phyloP scores from a whole-genome alignment of 2,888 invertebrate genomes.

The Apamea monoglypha region DNA sequence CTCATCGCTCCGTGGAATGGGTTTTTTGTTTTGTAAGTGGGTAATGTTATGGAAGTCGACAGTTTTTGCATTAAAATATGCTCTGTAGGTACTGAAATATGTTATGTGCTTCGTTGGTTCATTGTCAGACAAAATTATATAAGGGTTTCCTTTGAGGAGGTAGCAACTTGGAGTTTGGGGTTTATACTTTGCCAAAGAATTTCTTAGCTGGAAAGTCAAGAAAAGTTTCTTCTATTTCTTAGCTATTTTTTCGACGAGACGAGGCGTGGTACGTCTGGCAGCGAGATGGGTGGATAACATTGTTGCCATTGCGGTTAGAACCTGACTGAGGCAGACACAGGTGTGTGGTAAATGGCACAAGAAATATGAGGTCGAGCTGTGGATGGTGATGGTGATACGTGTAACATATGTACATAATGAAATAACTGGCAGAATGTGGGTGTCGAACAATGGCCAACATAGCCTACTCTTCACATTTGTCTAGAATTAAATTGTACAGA shows the following conservation, averaged over 20 bases:
- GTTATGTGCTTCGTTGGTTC: neutral
- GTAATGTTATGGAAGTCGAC: neutral
- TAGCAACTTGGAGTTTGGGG: neutral
- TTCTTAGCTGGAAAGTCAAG: neutral
- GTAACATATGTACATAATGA: neutral
- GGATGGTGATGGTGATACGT: neutral
- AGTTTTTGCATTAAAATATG: conserved; percentile 21
- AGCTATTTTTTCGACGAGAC: neutral
- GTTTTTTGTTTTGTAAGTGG: conserved; percentile 39
- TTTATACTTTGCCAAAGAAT: neutral
- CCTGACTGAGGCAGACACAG: neutral
- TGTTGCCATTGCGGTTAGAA: neutral
- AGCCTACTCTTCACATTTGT: neutral
- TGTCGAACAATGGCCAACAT: too few species aligned
- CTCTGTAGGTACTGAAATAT: neutral
- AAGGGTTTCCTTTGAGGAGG: neutral
- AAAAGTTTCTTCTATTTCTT: neutral
- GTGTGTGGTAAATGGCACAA: neutral
- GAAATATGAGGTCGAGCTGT: neutral
- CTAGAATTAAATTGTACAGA: neutral
- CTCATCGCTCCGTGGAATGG: conserved; percentile 42
- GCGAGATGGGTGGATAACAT: neutral
- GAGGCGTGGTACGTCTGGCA: neutral
- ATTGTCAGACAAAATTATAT: neutral
- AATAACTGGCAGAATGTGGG: neutral